These are phyloP conservation scores for Chrysogorgia sp. DNA, from an alignment of 92 coral and sea anemone species.

Conservation along the genomic window DNA sequence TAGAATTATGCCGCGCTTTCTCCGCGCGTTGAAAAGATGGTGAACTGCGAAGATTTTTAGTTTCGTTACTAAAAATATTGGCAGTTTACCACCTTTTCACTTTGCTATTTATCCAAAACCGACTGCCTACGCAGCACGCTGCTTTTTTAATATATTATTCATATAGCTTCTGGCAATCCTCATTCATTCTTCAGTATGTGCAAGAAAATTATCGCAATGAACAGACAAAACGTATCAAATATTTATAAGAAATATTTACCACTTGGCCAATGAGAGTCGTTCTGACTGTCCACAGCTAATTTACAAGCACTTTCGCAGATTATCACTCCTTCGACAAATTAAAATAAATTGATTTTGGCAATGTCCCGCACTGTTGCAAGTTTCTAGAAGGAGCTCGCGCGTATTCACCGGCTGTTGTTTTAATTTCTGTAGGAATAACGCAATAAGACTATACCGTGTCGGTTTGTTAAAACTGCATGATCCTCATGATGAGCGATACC, in stretches of 20 bases:
- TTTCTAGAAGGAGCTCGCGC: not conserved
- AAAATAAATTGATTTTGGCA: not conserved
- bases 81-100: too few relatives aligned
- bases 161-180: not conserved
- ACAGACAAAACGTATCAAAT: conserved; percentile 18
- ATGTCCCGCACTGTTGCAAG: not conserved
- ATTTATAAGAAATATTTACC: not conserved
- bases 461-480: not conserved
- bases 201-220: not conserved
- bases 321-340: not conserved
- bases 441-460: not conserved
- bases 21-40: too few relatives aligned
- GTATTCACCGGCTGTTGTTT: not conserved
- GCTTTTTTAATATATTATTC: too few relatives aligned
- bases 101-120: too few relatives aligned
- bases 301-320: not conserved
- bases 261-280: not conserved
- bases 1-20: too few relatives aligned
- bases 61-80: too few relatives aligned
- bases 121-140: too few relatives aligned
- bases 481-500: too few relatives aligned
- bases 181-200: not conserved
- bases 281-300: not conserved
- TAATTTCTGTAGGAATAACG: not conserved
- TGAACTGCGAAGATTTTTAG: too few relatives aligned